Percentiles rank a stretch among this genome's conserved stretches.
phyloP scores from a whole-genome alignment of 1,140 invertebrate species.

The Archivesica marissinica region DNA sequence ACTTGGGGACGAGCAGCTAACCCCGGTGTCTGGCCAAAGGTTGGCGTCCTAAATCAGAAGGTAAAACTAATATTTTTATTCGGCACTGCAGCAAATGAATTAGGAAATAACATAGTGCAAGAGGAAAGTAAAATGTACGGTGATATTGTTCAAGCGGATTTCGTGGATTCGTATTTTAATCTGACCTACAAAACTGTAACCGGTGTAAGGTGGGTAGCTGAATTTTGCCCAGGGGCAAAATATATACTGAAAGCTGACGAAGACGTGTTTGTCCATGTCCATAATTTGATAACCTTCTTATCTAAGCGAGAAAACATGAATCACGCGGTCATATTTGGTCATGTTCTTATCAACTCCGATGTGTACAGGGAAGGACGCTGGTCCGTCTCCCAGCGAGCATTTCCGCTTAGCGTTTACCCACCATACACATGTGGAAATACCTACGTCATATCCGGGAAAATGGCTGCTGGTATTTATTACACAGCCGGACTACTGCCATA shows the following conservation, averaged over 20 bases:
- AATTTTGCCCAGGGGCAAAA: conserved; percentile 47
- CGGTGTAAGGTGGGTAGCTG: conserved; percentile 57
- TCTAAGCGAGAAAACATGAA: background rate
- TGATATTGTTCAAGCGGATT: conserved; percentile 65
- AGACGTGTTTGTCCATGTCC: conserved; percentile 57
- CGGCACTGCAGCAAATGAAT: conserved; percentile 3
- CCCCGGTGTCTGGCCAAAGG: conserved; percentile 33
- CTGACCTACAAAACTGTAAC: conserved; percentile 60
- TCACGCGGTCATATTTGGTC: conserved; percentile 37
- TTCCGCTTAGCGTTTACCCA: conserved; percentile 27
- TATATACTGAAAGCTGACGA: conserved; percentile 60
- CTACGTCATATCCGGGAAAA: conserved; percentile 40
- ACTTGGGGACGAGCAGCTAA: conserved; percentile 42
- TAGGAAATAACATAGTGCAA: conserved; percentile 27
- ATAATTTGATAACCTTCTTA: conserved; percentile 42
- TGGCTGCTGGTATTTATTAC: conserved; percentile 24
- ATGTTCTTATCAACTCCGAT: conserved; percentile 2
- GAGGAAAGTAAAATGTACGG: conserved; percentile 59
- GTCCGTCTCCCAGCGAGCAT: conserved; percentile 23
- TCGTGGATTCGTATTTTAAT: conserved; percentile 61
- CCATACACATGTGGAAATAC: conserved; percentile 50
- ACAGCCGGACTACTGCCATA: conserved; percentile 46
- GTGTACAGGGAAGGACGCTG: conserved; percentile 49
- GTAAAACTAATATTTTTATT: conserved; percentile 55
- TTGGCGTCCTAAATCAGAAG: background rate